Conservation (phyloP, 2,113 vertebrate genomes). For the Gulo gulo region DNA sequence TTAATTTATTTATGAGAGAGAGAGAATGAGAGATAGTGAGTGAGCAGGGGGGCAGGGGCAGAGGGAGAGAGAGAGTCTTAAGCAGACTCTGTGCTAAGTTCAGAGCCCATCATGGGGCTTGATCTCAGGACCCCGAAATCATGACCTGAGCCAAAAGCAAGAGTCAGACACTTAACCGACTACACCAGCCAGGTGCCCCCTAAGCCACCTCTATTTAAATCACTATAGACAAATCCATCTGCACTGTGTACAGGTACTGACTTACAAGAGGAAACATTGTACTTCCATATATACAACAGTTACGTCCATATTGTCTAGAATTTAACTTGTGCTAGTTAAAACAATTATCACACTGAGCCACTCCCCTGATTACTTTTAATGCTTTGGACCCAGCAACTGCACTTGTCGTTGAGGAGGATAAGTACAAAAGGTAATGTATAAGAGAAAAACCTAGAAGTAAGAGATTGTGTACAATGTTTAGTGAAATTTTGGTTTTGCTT, state of each 20-base stretch:
- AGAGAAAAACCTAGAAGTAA: background rate
- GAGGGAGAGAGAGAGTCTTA: background rate
- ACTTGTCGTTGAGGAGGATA: background rate
- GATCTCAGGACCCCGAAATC: background rate
- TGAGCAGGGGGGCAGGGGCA: background rate
- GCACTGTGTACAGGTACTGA: background rate
- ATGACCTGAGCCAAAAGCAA: background rate
- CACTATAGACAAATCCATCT: background rate
- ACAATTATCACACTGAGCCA: background rate
- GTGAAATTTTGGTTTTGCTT: background rate
- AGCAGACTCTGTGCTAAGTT: background rate
- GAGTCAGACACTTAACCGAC: background rate
- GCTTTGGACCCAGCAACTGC: background rate
- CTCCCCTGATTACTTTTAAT: background rate
- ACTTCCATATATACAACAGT: background rate
- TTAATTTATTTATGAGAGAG: background rate
- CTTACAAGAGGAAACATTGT: background rate
- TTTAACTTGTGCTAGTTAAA: background rate
- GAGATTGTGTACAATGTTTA: too few relatives aligned
- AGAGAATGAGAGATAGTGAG: background rate
- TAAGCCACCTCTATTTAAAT: background rate
- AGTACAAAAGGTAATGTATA: background rate
- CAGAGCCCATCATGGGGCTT: background rate
- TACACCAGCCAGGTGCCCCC: background rate
- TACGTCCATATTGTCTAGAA: background rate